Base-by-base conservation (phyloP, 2,797 vertebrate species). In the Bovichtus diacanthus region DNA sequence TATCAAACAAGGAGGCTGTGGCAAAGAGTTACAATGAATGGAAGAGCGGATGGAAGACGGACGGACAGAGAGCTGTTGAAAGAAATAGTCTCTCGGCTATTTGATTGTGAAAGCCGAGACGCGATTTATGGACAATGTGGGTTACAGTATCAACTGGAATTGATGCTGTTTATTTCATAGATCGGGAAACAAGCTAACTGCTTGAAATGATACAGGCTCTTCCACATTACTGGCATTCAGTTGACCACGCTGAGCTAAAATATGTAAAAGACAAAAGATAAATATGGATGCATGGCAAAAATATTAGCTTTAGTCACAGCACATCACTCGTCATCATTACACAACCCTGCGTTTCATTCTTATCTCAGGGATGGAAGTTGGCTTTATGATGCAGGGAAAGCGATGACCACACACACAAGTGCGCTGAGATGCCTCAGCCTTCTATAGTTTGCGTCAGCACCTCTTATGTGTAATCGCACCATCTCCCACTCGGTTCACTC, bases 401-500 rank as follows among this genome's bases (percentile, higher is more conserved):
- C 36, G 43, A 74, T 80, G 87, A 88, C 82, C 90, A 82, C 84
- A 86, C 80, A 70, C 13, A 61, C 25, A 34, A 74, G 80, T 41
- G 65, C 27, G 29, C 44, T 0, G 80, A 82, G 82, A 89, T 70
- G 81, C 84, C 82, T 87, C 82, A 82, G 83, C 77, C 82, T 83
- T 84, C 74, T 69, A 64, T 89, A 85, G 88, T 84, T 87, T 90
- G 87, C 92, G 80, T 92, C 90, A 91, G 89, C 76, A 61, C 78
- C 92, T 91, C 90, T 92, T 82, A 82, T 87, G 92, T 87, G 90
- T 91, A 91, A 94, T 93, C 85, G 67, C 89, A 87, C 88, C 86
- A 83, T 92, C 93, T 91, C 93, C 91, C 92, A 93, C 92, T 92
- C 85, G 80, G 74, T 92, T 92, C 91, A 71, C 91, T 90, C 88